These are phyloP conservation scores for Pandemis cinnamomeana DNA, from an alignment of 2,888 invertebrate species.

Conservation along the genomic window DNA sequence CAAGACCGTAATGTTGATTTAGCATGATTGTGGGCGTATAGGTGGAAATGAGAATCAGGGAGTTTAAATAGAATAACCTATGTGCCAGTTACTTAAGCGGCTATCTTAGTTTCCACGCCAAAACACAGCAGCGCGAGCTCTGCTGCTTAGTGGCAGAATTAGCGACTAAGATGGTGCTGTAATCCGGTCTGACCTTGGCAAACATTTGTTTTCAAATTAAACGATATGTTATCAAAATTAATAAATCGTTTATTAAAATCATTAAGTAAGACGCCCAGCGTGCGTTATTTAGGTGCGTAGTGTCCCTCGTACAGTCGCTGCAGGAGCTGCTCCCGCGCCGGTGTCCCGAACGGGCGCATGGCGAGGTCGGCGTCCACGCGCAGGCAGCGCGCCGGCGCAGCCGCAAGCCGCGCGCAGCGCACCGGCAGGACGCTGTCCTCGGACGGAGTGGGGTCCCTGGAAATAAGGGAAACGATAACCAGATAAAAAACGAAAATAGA, in stretches of 20 bases:
- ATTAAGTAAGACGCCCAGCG: background rate
- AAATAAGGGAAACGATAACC: conserved; percentile 19
- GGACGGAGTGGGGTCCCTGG: conserved; percentile 73
- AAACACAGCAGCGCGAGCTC: too few species aligned
- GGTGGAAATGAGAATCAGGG: too few species aligned
- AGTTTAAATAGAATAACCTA: too few species aligned
- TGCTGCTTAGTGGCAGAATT: too few species aligned
- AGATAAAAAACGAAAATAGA: background rate
- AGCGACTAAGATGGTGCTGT: too few species aligned
- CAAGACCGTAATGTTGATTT: too few species aligned
- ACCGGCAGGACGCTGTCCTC: conserved; percentile 56
- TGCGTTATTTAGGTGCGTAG: conserved; percentile 9
- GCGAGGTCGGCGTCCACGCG: conserved; percentile 65
- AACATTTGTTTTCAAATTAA: background rate
- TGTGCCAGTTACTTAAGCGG: too few species aligned
- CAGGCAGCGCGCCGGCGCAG: conserved; percentile 59
- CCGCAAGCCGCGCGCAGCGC: conserved; percentile 64
- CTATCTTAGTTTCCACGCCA: too few species aligned
- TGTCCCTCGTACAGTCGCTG: conserved; percentile 17
- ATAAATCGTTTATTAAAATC: background rate
- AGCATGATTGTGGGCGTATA: too few species aligned
- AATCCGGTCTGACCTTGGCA: too few species aligned
- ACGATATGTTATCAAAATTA: background rate
- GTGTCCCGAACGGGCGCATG: conserved; percentile 53
- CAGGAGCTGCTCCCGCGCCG: conserved; percentile 17